phyloP scores from a whole-genome alignment of 2,888 invertebrate genomes.

The Drosophila pseudotalamancana region DNA sequence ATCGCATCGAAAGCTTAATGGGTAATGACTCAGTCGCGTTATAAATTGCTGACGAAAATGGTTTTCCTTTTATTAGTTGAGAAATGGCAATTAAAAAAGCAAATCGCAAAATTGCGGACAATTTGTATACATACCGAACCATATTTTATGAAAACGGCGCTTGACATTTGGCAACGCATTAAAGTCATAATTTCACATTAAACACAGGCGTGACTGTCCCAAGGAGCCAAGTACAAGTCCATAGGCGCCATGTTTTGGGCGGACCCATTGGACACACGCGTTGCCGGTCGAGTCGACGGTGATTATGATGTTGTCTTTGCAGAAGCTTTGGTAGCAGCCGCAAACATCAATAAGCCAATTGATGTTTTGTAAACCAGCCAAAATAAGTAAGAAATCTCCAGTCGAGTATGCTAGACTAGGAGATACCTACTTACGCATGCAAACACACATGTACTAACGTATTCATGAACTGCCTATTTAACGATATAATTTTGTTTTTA shows the following conservation, averaged over 20 bases:
- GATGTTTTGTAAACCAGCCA: slow-evolving; percentile 77
- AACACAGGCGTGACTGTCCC: slow-evolving; percentile 71
- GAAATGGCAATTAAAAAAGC: slow-evolving; percentile 49
- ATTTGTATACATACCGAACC: slow-evolving; percentile 26
- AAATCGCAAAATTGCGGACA: slow-evolving; percentile 18
- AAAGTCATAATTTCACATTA: slow-evolving; percentile 76
- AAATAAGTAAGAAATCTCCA: no score
- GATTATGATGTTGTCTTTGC: slow-evolving; percentile 41
- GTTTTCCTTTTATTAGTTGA: slow-evolving; percentile 7
- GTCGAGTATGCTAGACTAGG: no score
- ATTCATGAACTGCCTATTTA: no score
- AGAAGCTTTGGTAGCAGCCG: slow-evolving; percentile 13
- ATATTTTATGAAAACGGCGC: slow-evolving; percentile 32
- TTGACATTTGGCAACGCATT: slow-evolving; percentile 59
- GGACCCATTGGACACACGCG: slow-evolving; percentile 67
- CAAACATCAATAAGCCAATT: slow-evolving; percentile 77
- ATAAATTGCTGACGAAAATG: neutral
- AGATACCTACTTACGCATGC: no score
- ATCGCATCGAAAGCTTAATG: no score
- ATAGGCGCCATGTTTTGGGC: slow-evolving; percentile 42
- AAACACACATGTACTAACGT: no score
- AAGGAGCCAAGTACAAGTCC: slow-evolving; percentile 16
- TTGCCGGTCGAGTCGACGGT: slow-evolving; percentile 37
- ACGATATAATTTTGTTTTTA: no score
- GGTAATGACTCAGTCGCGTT: no score